phyloP scores from a whole-genome alignment of 37 sponge, comb jelly and placozoan genomes.

The Aplysina aerophoba region DNA sequence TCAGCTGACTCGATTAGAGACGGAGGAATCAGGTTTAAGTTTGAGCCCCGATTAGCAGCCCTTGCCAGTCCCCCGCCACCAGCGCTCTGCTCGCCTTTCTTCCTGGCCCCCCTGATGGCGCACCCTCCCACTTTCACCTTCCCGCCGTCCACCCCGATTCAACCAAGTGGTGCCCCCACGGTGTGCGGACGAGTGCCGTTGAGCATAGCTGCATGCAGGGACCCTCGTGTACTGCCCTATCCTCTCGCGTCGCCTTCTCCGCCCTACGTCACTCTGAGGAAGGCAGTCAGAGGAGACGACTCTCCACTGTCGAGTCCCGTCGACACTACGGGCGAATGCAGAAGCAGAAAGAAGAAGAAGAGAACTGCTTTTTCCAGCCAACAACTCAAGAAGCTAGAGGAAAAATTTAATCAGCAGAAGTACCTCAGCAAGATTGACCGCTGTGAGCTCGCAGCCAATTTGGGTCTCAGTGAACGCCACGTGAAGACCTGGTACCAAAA shows the following conservation, averaged over 20 bases:
- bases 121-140: background rate
- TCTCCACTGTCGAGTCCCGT: conserved; percentile 14
- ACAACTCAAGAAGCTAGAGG: conserved; percentile 67
- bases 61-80: conserved; percentile 4
- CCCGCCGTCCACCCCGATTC: conserved; percentile 11
- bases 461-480: conserved; percentile 73
- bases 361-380: conserved; percentile 62
- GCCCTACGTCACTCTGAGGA: background rate
- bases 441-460: conserved; percentile 34
- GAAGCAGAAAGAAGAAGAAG: conserved; percentile 52
- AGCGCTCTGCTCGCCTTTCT: background rate
- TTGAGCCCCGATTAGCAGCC: conserved; percentile 15
- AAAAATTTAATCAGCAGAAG: conserved; percentile 59
- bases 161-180: background rate
- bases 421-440: conserved; percentile 70
- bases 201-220: background rate
- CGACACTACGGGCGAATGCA: background rate
- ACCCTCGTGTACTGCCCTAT: background rate
- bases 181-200: background rate
- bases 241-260: conserved; percentile 7
- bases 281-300: background rate
- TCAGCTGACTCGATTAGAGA: background rate
- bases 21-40: conserved; percentile 13
- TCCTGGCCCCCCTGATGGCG: background rate
- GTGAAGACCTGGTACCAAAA: conserved; percentile 90